A percentile compares a stretch with the other conserved stretches of the same genome.
phyloP scores from a whole-genome alignment of 2,113 vertebrate species.

The Cynocephalus volans region DNA sequence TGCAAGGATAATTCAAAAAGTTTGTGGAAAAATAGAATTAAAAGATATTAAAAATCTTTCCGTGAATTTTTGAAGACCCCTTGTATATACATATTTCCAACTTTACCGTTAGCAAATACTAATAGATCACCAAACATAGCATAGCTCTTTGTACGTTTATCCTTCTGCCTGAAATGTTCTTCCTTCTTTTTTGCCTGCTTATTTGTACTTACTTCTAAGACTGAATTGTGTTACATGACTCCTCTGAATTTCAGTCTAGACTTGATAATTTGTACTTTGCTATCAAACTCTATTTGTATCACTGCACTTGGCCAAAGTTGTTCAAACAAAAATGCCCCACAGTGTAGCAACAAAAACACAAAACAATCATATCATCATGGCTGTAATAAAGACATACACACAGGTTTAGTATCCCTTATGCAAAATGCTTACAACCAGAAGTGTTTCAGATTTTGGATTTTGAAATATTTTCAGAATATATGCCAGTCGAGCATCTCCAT shows the following conservation, averaged over 20 bases:
- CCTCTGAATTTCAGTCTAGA: constrained; percentile 43
- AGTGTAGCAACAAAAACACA: constrained; percentile 37
- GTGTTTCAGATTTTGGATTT: no score
- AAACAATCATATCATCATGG: neutral
- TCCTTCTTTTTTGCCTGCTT: neutral
- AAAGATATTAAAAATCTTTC: no score
- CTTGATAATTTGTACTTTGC: neutral
- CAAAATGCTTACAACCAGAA: no score
- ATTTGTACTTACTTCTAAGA: neutral
- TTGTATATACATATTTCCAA: neutral
- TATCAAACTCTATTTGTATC: neutral
- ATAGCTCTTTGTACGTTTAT: neutral
- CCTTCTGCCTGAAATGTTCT: neutral
- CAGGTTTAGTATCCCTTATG: no score
- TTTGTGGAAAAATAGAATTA: no score
- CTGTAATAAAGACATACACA: no score
- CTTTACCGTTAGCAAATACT: neutral
- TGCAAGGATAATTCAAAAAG: no score
- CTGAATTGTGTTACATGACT: neutral
- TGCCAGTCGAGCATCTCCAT: no score
- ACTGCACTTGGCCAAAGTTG: neutral
- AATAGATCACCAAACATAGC: neutral
- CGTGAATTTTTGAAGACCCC: no score
- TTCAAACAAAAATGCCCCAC: constrained; percentile 17
- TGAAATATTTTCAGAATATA: no score